phyloP scores from a whole-genome alignment of 1,140 invertebrate genomes.

The Leucophenga varia region DNA sequence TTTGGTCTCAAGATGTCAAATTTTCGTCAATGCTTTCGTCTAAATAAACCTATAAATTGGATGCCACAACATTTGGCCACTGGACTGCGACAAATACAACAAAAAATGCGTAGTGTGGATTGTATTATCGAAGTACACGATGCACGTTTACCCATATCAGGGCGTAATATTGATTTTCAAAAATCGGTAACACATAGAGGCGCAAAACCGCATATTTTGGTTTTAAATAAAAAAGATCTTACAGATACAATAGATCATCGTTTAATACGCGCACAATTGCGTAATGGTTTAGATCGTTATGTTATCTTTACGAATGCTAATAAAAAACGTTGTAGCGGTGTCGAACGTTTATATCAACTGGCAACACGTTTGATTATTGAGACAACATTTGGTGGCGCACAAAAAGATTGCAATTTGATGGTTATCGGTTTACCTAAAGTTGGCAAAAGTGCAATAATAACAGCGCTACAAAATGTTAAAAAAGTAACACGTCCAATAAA shows the following conservation, averaged over 20 bases:
- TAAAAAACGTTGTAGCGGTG: slow-evolving; percentile 63
- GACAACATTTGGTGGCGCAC: slow-evolving; percentile 69
- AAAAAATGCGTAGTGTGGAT: slow-evolving; percentile 80
- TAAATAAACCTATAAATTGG: too few relatives aligned
- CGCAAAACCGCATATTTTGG: slow-evolving; percentile 81
- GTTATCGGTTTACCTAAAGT: slow-evolving; percentile 96
- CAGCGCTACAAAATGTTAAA: slow-evolving; percentile 73
- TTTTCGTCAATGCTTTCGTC: too few relatives aligned
- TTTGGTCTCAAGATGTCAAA: too few relatives aligned
- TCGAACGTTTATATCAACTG: slow-evolving; percentile 66
- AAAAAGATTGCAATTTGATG: slow-evolving; percentile 75
- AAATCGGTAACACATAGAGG: slow-evolving; percentile 60
- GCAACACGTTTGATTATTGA: slow-evolving; percentile 68
- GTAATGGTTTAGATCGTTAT: slow-evolving; percentile 60
- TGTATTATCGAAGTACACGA: slow-evolving; percentile 94
- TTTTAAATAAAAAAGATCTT: slow-evolving; percentile 91
- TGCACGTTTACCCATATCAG: slow-evolving; percentile 81
- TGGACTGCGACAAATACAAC: slow-evolving; percentile 85
- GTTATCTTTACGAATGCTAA: slow-evolving; percentile 81
- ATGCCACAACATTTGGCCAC: too few relatives aligned
- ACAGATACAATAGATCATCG: slow-evolving; percentile 59
- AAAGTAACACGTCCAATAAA: slow-evolving; percentile 69
- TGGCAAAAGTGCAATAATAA: slow-evolving; percentile 94
- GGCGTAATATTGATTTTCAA: slow-evolving; percentile 75
- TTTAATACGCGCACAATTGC: slow-evolving; percentile 60